Percentiles rank a stretch among this genome's conserved stretches.
Evolutionary conservation across 2,113 vertebrate genomes (phyloP).

Genomic region (western clawed frog (Xenopus tropicalis)): UCB_Xtro_10.0 CM004446.2:66471501-66472000

Average conservation of each 20-base stretch:
- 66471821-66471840: constrained; percentile 61
- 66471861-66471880: constrained; percentile 44
- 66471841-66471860: constrained; percentile 46
- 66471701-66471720: constrained; percentile 62
- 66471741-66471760: constrained; percentile 94
- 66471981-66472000: constrained; percentile 41
- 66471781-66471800: constrained; percentile 79
- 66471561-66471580: no score
- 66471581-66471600: background rate
- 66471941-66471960: constrained; percentile 48
- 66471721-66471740: constrained; percentile 97
- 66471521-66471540: no score
- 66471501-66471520: no score
- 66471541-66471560: no score
- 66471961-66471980: constrained; percentile 49
- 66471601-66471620: background rate
- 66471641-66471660: constrained; percentile 3
- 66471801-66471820: constrained; percentile 79
- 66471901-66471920: constrained; percentile 51
- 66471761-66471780: constrained; percentile 78
- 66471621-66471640: background rate
- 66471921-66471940: constrained; percentile 27
- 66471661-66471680: background rate
- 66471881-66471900: constrained; percentile 40
- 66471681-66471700: constrained; percentile 5